These are phyloP conservation scores for Eilema caniola DNA, from an alignment of 2,888 invertebrate genomes.

Conservation along the genomic window DNA sequence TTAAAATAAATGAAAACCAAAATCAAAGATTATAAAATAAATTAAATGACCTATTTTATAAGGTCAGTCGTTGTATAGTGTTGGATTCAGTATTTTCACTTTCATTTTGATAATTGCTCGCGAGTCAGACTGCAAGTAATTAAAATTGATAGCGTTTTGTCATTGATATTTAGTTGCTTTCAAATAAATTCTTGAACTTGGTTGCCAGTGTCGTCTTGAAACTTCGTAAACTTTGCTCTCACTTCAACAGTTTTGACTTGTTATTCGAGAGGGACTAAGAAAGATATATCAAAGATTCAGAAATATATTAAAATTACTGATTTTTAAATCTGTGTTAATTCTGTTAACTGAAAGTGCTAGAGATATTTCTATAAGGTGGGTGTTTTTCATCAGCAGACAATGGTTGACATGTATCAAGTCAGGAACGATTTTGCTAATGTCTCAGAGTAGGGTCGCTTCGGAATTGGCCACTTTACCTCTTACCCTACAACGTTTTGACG, in stretches of 20 bases:
- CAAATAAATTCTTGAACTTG: conserved; percentile 37
- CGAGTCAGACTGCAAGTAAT: conserved; percentile 68
- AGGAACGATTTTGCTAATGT: conserved; percentile 73
- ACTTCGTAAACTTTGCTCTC: conserved; percentile 23
- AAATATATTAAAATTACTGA: conserved; percentile 17
- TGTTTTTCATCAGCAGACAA: conserved; percentile 55
- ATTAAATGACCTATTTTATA: conserved; percentile 50
- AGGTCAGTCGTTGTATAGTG: conserved; percentile 33
- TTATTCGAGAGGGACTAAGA: conserved; percentile 39
- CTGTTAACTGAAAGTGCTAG: conserved; percentile 28
- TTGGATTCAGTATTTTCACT: conserved; percentile 53
- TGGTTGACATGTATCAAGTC: conserved; percentile 74
- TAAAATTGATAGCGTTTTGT: conserved; percentile 69
- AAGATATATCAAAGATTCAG: conserved; percentile 27
- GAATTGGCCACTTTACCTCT: conserved; percentile 68
- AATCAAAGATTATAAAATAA: conserved; percentile 46
- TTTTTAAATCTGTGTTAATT: conserved; percentile 33
- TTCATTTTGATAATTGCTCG: conserved; percentile 75
- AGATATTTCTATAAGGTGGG: conserved; percentile 24
- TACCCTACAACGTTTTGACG: conserved; percentile 62
- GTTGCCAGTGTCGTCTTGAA: conserved; percentile 34
- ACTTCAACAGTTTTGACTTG: conserved; percentile 38
- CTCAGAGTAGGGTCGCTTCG: conserved; percentile 66
- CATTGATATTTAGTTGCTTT: conserved; percentile 63
- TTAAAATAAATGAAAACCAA: conserved; percentile 45